Evolutionary conservation across 2,888 invertebrate genomes (phyloP).

Genomic region (Caenorhabditis sp.): DNA sequence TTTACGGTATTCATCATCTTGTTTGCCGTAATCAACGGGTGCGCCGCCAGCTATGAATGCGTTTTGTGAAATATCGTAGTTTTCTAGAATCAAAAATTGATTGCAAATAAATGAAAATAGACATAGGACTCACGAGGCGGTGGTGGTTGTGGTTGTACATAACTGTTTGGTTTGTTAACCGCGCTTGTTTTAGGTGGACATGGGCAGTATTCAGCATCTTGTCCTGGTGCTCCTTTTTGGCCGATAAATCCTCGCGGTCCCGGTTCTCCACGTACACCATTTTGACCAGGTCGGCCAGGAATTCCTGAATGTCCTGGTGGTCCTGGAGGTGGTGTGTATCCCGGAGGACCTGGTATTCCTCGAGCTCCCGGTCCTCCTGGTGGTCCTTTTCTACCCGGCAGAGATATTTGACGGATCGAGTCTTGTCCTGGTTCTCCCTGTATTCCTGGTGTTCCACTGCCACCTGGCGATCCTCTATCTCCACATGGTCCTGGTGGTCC

Average conservation of each 20-base stretch:
- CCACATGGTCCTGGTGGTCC: constrained; percentile 25
- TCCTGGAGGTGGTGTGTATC: constrained; percentile 42
- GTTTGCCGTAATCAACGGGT: constrained; percentile 14
- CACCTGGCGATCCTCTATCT: constrained; percentile 16
- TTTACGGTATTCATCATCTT: constrained; percentile 35
- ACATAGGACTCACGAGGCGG: too few relatives aligned
- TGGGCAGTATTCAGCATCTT: constrained; percentile 44
- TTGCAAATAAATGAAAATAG: not conserved
- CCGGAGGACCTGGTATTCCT: constrained; percentile 35
- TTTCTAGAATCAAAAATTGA: constrained; percentile 1
- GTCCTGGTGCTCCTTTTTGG: constrained; percentile 31
- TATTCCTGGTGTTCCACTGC: constrained; percentile 22
- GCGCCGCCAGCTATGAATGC: constrained; percentile 10
- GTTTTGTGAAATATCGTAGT: constrained; percentile 22
- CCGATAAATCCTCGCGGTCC: constrained; percentile 31
- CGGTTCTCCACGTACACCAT: constrained; percentile 30
- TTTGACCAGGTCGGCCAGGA: constrained; percentile 18
- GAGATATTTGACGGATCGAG: constrained; percentile 14
- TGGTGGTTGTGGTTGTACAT: not conserved
- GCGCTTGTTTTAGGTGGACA: constrained; percentile 35
- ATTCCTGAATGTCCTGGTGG: constrained; percentile 36
- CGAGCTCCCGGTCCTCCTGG: constrained; percentile 27
- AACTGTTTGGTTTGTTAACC: not conserved
- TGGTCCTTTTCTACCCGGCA: constrained; percentile 27
- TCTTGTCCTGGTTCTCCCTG: constrained; percentile 34